Conservation (phyloP, 2,113 vertebrate species). For the Felis chaus region DNA sequence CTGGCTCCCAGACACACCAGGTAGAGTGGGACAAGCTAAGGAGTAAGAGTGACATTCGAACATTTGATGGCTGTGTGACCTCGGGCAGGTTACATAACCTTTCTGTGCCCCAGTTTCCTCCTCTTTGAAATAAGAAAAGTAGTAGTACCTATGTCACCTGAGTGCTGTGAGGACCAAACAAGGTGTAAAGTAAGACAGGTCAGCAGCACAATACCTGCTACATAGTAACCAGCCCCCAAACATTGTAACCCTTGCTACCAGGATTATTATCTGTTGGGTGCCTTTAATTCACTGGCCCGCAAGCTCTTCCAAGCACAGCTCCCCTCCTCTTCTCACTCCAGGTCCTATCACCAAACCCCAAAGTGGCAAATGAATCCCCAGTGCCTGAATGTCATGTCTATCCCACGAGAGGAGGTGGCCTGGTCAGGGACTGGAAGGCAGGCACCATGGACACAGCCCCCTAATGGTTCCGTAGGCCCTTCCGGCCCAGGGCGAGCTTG, state of each 20-base stretch:
- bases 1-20: not conserved
- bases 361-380: not conserved
- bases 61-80: not conserved
- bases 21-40: not conserved
- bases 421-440: accelerated
- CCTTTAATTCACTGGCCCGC: not conserved
- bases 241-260: accelerated
- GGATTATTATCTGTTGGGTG: not conserved
- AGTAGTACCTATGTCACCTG: too few species aligned
- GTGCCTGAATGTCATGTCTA: not conserved
- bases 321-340: not conserved
- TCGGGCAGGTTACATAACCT: not conserved
- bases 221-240: not conserved
- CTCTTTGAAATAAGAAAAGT: not conserved
- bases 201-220: accelerated
- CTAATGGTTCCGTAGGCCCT: accelerated
- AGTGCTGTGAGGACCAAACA: not conserved
- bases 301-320: not conserved
- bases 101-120: not conserved
- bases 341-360: not conserved
- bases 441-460: not conserved
- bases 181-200: not conserved
- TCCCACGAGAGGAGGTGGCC: not conserved
- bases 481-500: not conserved
- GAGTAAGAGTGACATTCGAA: too few species aligned